A percentile compares a stretch with the other conserved stretches of the same genome.
These are phyloP conservation scores for Xiphophorus maculatus DNA, from an alignment of 2,113 vertebrate species.

Conservation along the genomic window DNA sequence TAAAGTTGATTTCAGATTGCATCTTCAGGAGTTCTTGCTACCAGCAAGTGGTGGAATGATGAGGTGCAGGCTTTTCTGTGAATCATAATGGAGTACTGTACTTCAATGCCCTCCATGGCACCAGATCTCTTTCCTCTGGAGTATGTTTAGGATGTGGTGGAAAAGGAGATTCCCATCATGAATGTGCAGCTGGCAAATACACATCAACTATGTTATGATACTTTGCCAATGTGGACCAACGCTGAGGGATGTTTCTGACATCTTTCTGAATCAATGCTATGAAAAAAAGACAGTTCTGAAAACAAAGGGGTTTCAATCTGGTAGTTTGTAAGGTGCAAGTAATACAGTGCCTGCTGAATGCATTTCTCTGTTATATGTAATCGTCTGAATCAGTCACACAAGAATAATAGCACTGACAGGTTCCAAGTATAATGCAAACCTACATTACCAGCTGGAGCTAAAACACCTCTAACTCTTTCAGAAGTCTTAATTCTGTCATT, in stretches of 20 bases:
- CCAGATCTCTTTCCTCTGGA: not conserved
- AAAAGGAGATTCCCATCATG: not conserved
- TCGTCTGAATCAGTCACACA: not conserved
- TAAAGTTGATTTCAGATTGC: too few species aligned
- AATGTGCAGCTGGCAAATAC: not conserved
- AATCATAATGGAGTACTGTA: not conserved
- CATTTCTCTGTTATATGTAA: constrained; percentile 4
- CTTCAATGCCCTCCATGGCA: not conserved
- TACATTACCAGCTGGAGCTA: constrained; percentile 9
- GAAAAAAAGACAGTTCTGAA: not conserved
- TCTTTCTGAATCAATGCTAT: not conserved
- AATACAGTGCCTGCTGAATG: not conserved
- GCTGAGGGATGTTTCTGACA: not conserved
- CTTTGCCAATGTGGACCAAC: not conserved
- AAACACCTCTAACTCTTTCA: constrained; percentile 31
- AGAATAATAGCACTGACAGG: constrained; percentile 8
- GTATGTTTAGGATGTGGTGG: not conserved
- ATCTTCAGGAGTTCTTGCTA: too few species aligned
- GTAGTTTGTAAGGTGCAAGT: not conserved
- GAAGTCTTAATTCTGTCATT: constrained; percentile 53
- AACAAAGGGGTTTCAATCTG: not conserved
- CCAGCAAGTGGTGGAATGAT: too few species aligned
- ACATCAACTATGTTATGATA: not conserved
- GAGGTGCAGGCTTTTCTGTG: too few species aligned
- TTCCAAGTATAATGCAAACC: not conserved